Evolutionary conservation across 2,888 invertebrate genomes (phyloP).

Genomic region (Trimorus sp.): DNA sequence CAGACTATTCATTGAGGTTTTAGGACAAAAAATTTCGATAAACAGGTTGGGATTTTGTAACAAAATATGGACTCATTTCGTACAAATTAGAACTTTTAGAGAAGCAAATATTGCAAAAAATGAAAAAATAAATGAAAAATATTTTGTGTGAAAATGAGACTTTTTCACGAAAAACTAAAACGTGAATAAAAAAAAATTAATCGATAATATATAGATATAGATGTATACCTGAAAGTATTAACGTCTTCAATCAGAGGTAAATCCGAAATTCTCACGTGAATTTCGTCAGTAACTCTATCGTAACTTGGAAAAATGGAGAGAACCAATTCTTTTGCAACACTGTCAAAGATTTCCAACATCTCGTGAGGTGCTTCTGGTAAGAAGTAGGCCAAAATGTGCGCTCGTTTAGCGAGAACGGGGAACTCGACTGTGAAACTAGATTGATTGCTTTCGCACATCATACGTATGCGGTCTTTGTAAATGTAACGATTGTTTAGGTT

Average conservation of each 20-base stretch:
- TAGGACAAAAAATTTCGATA: too few species aligned
- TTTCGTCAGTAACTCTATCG: constrained; percentile 95
- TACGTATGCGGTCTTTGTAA: constrained; percentile 95
- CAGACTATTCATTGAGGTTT: too few species aligned
- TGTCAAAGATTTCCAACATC: constrained; percentile 98
- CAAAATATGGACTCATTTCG: too few species aligned
- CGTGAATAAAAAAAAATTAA: too few species aligned
- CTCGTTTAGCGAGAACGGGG: constrained; percentile 92
- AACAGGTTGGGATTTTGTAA: too few species aligned
- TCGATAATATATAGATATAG: too few species aligned
- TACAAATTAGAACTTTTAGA: too few species aligned
- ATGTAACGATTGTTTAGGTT: constrained; percentile 92
- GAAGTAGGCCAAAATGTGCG: constrained; percentile 97
- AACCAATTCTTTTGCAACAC: constrained; percentile 96
- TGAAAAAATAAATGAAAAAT: too few species aligned
- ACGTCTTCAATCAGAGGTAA: constrained; percentile 98
- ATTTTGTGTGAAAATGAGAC: too few species aligned
- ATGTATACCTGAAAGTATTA: constrained; percentile 89
- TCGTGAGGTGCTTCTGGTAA: constrained; percentile 98
- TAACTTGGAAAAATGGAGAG: constrained; percentile 97
- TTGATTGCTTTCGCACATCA: constrained; percentile 96
- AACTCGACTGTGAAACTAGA: constrained; percentile 97
- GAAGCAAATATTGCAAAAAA: too few species aligned
- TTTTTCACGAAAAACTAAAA: too few species aligned
- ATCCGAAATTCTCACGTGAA: constrained; percentile 97